Percentiles rank a stretch among this genome's conserved stretches.
These are phyloP conservation scores for Lutjanus erythropterus DNA, from an alignment of 2,113 vertebrate genomes.

Conservation along the genomic window DNA sequence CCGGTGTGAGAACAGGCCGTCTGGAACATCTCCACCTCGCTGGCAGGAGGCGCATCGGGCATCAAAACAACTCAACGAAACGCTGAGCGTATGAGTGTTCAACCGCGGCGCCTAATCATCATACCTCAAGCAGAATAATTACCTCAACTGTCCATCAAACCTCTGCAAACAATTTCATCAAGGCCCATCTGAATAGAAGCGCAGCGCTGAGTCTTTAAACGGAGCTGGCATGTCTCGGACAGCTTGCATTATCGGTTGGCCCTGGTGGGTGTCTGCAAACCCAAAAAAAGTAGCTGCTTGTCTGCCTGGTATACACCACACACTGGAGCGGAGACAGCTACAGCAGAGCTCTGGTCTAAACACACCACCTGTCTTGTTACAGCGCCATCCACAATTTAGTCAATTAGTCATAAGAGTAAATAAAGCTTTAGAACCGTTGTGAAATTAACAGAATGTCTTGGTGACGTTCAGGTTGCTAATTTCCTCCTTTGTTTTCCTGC, in stretches of 20 bases:
- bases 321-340: constrained; percentile 40
- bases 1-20: constrained; percentile 37
- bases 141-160: constrained; percentile 64
- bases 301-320: constrained; percentile 24
- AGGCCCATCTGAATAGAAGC: constrained; percentile 49
- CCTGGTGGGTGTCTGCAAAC: constrained; percentile 34
- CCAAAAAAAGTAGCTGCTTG: constrained; percentile 7
- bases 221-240: constrained; percentile 46
- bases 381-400: constrained; percentile 29
- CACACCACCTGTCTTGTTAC: constrained; percentile 52
- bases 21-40: constrained; percentile 25
- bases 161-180: constrained; percentile 59
- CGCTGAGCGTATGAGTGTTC: constrained; percentile 21
- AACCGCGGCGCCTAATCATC: constrained; percentile 60
- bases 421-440: constrained; percentile 25
- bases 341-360: constrained; percentile 18
- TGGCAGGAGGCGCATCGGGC: constrained; percentile 41
- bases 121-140: constrained; percentile 61
- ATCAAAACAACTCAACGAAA: constrained; percentile 49
- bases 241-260: constrained; percentile 37
- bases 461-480: constrained; percentile 23
- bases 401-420: constrained; percentile 42
- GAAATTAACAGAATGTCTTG: constrained; percentile 26
- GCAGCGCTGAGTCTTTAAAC: constrained; percentile 27
- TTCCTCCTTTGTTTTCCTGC: constrained; percentile 23